phyloP scores from a whole-genome alignment of 2,888 invertebrate species.

The Adineta ricciae region DNA sequence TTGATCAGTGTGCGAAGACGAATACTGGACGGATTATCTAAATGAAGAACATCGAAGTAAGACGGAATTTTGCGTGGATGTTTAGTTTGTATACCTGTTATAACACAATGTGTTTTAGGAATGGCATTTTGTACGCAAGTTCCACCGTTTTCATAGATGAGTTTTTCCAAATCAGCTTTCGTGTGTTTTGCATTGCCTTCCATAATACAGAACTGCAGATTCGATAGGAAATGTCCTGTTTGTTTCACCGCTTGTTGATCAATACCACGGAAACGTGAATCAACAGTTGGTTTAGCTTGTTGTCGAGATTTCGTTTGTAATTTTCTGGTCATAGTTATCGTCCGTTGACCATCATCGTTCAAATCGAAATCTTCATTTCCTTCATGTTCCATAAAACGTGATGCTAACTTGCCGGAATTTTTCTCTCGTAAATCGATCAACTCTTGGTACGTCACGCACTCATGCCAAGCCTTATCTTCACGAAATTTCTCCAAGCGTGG shows the following conservation, averaged over 20 bases:
- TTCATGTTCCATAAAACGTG: slow-evolving; percentile 21
- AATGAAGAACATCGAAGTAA: background rate
- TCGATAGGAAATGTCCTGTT: slow-evolving; percentile 40
- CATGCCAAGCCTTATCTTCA: slow-evolving; percentile 70
- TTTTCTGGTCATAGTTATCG: slow-evolving; percentile 1
- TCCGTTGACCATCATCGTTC: slow-evolving; percentile 42
- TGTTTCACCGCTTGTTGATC: slow-evolving; percentile 39
- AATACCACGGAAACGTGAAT: slow-evolving; percentile 28
- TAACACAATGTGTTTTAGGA: slow-evolving; percentile 47
- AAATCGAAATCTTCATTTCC: slow-evolving; percentile 53
- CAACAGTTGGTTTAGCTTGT: slow-evolving; percentile 35
- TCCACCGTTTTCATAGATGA: slow-evolving; percentile 61
- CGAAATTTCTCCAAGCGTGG: slow-evolving; percentile 69
- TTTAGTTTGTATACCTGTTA: too few relatives aligned
- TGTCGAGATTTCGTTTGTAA: slow-evolving; percentile 20
- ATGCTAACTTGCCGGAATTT: slow-evolving; percentile 33
- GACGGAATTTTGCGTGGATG: too few relatives aligned
- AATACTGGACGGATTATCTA: background rate
- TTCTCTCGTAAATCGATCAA: slow-evolving; percentile 53
- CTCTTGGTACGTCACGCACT: slow-evolving; percentile 65
- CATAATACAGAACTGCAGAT: slow-evolving; percentile 62
- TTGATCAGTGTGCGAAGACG: slow-evolving; percentile 45
- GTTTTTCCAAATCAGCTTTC: slow-evolving; percentile 57
- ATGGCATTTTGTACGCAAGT: slow-evolving; percentile 59
- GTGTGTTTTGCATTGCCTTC: slow-evolving; percentile 52